Conservation (phyloP, 2,113 vertebrate genomes). For the Varanus komodoensis region DNA sequence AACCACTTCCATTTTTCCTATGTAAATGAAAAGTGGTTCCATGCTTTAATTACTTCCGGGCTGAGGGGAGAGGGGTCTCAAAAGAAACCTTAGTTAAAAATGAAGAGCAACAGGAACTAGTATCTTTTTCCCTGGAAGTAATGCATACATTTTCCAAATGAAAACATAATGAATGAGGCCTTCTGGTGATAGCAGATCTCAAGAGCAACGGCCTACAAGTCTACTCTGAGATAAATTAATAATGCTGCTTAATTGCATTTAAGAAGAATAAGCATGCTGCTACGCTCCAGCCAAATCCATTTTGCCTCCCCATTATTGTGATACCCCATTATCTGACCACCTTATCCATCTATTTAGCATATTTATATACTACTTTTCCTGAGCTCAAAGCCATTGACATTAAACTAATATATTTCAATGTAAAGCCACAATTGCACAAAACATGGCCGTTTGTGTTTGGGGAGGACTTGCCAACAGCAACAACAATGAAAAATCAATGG, state of each 20-base stretch:
- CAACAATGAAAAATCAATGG: background rate
- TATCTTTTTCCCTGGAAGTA: background rate
- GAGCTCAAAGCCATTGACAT: background rate
- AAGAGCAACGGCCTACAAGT: background rate
- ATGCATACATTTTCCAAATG: conserved; percentile 20
- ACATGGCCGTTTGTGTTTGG: no score
- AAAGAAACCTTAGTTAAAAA: background rate
- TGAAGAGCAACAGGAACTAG: background rate
- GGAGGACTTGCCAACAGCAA: no score
- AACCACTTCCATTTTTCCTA: background rate
- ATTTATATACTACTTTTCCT: background rate
- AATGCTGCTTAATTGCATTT: conserved; percentile 11
- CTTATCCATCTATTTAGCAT: background rate
- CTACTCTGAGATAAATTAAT: conserved; percentile 22
- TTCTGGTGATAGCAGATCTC: background rate
- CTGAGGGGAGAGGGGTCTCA: background rate
- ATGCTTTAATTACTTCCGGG: background rate
- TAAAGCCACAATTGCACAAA: conserved; percentile 4
- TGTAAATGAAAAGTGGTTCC: background rate
- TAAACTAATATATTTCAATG: background rate
- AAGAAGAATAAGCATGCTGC: background rate
- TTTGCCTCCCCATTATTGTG: conserved; percentile 13
- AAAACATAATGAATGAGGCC: conserved; percentile 8
- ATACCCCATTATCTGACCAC: background rate
- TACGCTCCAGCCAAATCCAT: conserved; percentile 13